Base-by-base conservation (phyloP, 2,888 invertebrate species). In the Ophraella communa region DNA sequence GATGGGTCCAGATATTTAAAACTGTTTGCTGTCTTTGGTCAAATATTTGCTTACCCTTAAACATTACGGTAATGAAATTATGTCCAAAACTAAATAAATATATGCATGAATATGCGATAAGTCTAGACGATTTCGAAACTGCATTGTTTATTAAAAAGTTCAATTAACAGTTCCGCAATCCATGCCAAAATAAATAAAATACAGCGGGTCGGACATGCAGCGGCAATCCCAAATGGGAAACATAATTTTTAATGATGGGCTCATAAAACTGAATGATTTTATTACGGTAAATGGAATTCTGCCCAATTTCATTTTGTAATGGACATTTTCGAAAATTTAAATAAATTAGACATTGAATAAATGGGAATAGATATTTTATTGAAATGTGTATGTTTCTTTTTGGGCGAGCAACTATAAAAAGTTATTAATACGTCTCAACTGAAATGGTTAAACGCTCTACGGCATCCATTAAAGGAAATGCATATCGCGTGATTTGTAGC, bases 321-420 rank as follows among this genome's bases (percentile, higher is more conserved):
- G 62, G 52, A 49, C 56, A 56, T 62, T 62, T 51, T 51, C 51
- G 59, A 59, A 59, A 59, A 51, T 59, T 59, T 59, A 51, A 51
- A 59, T 59, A 51, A 59, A 59, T 59, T 59, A 59, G 35, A 35
- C 51, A 59, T 59, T 24, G 59, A 39, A 56, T 55, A 39, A 27
- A 62, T 49, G 18, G 55, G 23, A 27, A 56, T 45, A 62, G n/a
- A n/a, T 54, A 62, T 56, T 55, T 51, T 42, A 56, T 62, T 62
- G 59, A 64, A 64, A 64, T 62, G 65, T 55, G 60, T 55, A 66
- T 62, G 47, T 56, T 62, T 49, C 62, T 42, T n/a, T n/a, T 60
- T 4, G 11, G 44, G 30, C 59, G 57, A 52, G 66, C 66, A 62
- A 64, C 66, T 64, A 66, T 68, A 66, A 64, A 68, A 62, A 51